A percentile compares a stretch with the other conserved stretches of the same genome.
phyloP scores from a whole-genome alignment of 2,797 vertebrate genomes.

The Sylvilagus floridanus region DNA sequence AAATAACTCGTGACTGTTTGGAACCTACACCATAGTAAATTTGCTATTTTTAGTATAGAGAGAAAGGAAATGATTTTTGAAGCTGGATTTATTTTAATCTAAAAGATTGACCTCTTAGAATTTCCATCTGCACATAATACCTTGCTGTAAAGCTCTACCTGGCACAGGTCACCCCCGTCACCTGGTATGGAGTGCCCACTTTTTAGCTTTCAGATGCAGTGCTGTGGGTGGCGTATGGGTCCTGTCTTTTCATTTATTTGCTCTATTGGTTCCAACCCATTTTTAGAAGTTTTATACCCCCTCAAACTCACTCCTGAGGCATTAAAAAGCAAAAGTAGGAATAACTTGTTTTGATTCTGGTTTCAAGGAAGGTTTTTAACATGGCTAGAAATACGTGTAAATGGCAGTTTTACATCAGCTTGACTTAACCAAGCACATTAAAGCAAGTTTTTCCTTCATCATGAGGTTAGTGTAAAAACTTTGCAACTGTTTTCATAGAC shows the following conservation, averaged over 20 bases:
- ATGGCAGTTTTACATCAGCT: constrained; percentile 47
- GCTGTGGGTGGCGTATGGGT: neutral
- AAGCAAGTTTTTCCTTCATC: constrained; percentile 38
- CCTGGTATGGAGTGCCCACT: constrained; percentile 26
- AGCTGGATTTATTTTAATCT: constrained; percentile 85
- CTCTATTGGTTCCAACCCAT: constrained; percentile 1
- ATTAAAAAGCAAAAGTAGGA: constrained; percentile 53
- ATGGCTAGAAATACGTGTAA: constrained; percentile 15
- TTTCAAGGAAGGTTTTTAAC: constrained; percentile 65
- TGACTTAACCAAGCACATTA: constrained; percentile 44
- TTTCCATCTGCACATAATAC: neutral
- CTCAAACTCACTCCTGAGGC: constrained; percentile 31
- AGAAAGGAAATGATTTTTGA: constrained; percentile 83
- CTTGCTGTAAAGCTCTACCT: constrained; percentile 7
- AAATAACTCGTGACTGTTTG: constrained; percentile 88
- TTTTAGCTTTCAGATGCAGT: constrained; percentile 54
- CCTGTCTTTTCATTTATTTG: constrained; percentile 4
- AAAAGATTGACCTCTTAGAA: constrained; percentile 78
- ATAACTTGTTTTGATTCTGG: constrained; percentile 43
- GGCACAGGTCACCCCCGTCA: neutral
- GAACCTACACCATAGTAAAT: constrained; percentile 88
- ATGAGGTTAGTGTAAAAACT: constrained; percentile 64
- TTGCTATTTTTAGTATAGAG: constrained; percentile 89
- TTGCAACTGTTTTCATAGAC: constrained; percentile 80
- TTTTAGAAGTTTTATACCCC: constrained; percentile 62